A percentile compares a stretch with the other conserved stretches of the same genome.
These are phyloP conservation scores for Diplolepis rosae DNA, from an alignment of 2,888 invertebrate genomes.

Conservation along the genomic window DNA sequence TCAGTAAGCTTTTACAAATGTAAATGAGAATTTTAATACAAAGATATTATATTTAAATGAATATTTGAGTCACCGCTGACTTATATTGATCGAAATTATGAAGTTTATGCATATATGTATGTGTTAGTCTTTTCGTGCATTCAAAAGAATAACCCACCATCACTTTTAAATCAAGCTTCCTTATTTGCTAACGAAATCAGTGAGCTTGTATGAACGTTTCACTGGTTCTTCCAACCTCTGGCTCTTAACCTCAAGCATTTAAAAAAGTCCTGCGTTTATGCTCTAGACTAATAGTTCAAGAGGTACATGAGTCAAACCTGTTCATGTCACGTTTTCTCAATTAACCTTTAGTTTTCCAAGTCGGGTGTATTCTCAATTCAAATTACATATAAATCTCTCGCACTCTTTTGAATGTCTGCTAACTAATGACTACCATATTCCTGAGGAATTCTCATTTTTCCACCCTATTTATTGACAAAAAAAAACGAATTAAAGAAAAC, in stretches of 20 bases:
- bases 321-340: constrained; percentile 8
- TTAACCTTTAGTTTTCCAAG: background rate
- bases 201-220: background rate
- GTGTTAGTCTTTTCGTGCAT: background rate
- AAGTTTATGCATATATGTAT: too few species aligned
- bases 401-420: too few species aligned
- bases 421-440: too few species aligned
- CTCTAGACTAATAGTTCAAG: constrained; percentile 3
- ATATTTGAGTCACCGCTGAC: too few species aligned
- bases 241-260: background rate
- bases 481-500: too few species aligned
- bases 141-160: background rate
- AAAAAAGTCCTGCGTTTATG: constrained; percentile 7
- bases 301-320: background rate
- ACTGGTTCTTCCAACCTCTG: background rate
- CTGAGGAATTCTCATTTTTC: too few species aligned
- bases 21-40: too few species aligned
- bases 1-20: too few species aligned
- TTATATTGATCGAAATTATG: too few species aligned
- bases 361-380: background rate
- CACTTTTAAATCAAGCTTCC: background rate
- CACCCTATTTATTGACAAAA: too few species aligned
- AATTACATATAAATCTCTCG: too few species aligned
- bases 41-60: too few species aligned
- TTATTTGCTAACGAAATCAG: background rate